Conservation (phyloP, 2,113 vertebrate genomes). For the Porphyrio hochstetteri region DNA sequence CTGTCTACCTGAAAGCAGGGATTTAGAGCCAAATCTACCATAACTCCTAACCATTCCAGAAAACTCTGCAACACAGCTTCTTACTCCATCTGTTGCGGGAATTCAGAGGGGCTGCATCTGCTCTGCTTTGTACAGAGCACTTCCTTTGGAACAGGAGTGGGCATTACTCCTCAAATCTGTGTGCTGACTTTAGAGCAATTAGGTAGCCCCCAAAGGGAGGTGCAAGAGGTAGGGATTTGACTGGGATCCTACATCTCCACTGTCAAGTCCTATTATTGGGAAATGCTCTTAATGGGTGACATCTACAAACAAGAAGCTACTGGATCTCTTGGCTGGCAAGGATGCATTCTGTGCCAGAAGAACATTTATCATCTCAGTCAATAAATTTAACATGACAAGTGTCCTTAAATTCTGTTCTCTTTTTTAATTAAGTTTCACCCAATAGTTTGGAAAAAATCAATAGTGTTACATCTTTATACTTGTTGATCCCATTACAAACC, state of each 20-base stretch:
- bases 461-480: neutral
- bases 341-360: neutral
- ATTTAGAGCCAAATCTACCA: neutral
- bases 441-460: neutral
- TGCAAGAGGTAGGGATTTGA: neutral
- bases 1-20: neutral
- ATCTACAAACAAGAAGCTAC: neutral
- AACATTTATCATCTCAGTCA: neutral
- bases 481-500: neutral
- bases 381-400: neutral
- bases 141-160: neutral
- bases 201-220: neutral
- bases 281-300: neutral
- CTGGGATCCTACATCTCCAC: neutral
- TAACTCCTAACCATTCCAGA: neutral
- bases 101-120: slow-evolving; percentile 2
- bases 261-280: neutral
- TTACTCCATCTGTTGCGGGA: slow-evolving; percentile 8
- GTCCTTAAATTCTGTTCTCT: neutral
- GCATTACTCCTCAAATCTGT: neutral
- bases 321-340: neutral
- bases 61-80: neutral
- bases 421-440: neutral
- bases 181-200: neutral
- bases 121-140: neutral